These are phyloP conservation scores for Balearica regulorum DNA, from an alignment of 2,797 vertebrate species.

Conservation along the genomic window DNA sequence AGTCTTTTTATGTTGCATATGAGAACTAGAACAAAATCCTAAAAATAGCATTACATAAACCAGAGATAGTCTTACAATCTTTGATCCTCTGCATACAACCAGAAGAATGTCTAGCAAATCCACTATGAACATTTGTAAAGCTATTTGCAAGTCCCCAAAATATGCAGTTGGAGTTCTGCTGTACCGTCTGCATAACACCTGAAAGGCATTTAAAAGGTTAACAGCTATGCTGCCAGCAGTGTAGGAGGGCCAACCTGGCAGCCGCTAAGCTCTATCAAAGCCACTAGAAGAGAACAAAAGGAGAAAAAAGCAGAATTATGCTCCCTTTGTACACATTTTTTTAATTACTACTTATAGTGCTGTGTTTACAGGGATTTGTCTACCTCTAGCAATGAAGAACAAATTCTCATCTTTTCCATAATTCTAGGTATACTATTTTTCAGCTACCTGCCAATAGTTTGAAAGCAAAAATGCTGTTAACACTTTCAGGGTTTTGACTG, in stretches of 20 bases:
- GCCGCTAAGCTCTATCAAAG: neutral
- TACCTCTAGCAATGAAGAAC: neutral
- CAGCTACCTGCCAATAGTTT: neutral
- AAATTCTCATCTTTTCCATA: neutral
- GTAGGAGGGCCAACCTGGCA: neutral
- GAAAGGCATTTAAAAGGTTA: neutral
- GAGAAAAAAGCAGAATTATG: neutral
- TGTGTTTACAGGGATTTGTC: neutral
- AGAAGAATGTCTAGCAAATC: neutral
- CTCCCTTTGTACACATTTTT: rapidly evolving
- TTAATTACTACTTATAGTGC: neutral
- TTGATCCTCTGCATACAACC: neutral
- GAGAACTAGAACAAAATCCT: neutral
- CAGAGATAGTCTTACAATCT: neutral
- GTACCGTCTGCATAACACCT: neutral
- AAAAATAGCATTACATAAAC: neutral
- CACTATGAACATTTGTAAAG: neutral
- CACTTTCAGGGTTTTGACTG: neutral
- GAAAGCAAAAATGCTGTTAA: neutral
- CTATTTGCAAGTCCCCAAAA: neutral
- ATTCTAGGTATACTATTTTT: neutral
- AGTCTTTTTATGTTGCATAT: neutral
- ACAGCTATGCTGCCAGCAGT: neutral
- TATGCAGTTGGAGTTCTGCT: neutral
- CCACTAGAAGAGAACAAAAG: neutral